These are phyloP conservation scores for Drosophila takahashii DNA, from an alignment of 1,140 invertebrate genomes.

Conservation along the genomic window DNA sequence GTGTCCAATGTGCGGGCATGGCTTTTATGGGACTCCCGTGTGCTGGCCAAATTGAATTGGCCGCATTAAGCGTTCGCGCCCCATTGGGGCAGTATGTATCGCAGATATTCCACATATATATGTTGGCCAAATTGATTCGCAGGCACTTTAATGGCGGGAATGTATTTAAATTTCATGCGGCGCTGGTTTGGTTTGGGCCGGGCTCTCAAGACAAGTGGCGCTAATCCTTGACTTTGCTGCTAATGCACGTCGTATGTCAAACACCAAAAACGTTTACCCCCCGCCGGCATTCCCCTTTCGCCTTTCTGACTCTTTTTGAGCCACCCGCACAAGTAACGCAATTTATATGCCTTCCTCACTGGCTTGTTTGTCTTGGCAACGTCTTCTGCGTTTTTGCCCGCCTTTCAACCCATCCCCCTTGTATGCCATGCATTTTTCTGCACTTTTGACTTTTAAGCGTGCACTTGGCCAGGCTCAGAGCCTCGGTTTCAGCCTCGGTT, in stretches of 20 bases:
- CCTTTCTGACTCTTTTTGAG: not conserved
- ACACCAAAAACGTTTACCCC: constrained; percentile 81
- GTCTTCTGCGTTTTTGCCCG: constrained; percentile 36
- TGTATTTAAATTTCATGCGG: constrained; percentile 64
- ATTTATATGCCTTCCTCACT: constrained; percentile 77
- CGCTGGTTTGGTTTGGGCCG: constrained; percentile 9
- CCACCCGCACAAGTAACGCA: constrained; percentile 64
- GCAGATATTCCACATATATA: not conserved
- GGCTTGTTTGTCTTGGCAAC: constrained; percentile 75
- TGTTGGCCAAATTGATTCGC: constrained; percentile 65
- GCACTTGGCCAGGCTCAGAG: constrained; percentile 69
- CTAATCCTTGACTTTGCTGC: constrained; percentile 83
- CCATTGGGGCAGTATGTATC: constrained; percentile 12
- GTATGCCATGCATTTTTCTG: constrained; percentile 81
- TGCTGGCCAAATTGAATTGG: constrained; percentile 70
- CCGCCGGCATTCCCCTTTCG: constrained; percentile 8
- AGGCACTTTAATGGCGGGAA: constrained; percentile 66
- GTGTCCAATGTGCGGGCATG: constrained; percentile 22
- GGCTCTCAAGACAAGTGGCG: constrained; percentile 78
- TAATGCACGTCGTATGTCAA: constrained; percentile 83
- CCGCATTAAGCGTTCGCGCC: constrained; percentile 44
- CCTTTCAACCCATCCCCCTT: constrained; percentile 30
- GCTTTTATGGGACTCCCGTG: constrained; percentile 52
- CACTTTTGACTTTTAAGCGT: constrained; percentile 81
- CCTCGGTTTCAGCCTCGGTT: constrained; percentile 22